These are phyloP conservation scores for Dasypogon diadema DNA, from an alignment of 2,888 invertebrate genomes.

Conservation along the genomic window DNA sequence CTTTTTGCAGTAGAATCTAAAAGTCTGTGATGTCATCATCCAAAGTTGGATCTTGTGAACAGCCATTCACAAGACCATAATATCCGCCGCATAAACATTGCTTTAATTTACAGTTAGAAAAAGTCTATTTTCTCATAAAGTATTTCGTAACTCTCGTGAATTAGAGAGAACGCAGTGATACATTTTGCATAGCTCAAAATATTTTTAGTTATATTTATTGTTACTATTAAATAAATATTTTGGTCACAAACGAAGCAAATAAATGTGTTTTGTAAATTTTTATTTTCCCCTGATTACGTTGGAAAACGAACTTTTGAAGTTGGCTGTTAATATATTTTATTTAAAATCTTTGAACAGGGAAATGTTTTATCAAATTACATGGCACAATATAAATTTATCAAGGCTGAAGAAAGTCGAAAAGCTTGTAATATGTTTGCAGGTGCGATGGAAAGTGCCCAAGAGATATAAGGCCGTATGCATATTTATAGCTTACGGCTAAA, in stretches of 20 bases:
- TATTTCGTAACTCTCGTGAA: constrained; percentile 23
- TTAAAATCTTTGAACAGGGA: no score
- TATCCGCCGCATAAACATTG: background rate
- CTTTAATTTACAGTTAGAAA: constrained; percentile 6
- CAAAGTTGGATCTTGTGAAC: constrained; percentile 14
- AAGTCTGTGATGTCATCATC: constrained; percentile 18
- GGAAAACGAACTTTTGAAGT: no score
- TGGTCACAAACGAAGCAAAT: constrained; percentile 35
- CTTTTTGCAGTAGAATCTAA: constrained; percentile 72
- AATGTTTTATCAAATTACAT: no score
- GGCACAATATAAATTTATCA: no score
- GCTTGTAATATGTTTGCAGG: no score
- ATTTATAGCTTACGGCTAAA: no score
- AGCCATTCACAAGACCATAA: constrained; percentile 22
- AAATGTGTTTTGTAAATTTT: no score
- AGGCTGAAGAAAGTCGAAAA: no score
- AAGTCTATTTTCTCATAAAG: constrained; percentile 9
- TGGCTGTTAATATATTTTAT: no score
- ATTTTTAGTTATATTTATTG: constrained; percentile 39
- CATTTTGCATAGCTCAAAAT: constrained; percentile 29
- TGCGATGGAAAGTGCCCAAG: no score
- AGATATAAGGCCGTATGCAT: no score
- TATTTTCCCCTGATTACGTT: no score
- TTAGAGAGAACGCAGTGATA: constrained; percentile 22
- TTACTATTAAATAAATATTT: constrained; percentile 46